Evolutionary conservation across 1,140 invertebrate species (phyloP).

Genomic region (Acromyrmex charruanus): DNA sequence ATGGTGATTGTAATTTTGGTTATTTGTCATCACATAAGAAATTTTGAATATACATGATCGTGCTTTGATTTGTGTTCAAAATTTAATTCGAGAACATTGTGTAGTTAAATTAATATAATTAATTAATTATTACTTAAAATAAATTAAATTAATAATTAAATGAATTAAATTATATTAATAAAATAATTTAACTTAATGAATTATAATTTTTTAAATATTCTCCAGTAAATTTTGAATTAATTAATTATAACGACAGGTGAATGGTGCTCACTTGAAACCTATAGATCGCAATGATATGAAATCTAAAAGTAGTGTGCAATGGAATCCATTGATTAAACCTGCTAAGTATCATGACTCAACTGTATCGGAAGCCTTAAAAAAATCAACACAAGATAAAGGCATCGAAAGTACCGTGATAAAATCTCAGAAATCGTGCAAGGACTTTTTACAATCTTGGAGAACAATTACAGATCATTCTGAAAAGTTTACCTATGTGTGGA

Average conservation of each 20-base stretch:
- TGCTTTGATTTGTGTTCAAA: neutral
- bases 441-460: conserved; percentile 65
- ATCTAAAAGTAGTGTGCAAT: conserved; percentile 66
- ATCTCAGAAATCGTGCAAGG: conserved; percentile 25
- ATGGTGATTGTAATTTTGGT: conserved; percentile 77
- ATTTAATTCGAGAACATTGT: neutral
- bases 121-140: neutral
- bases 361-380: neutral
- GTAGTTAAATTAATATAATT: conserved; percentile 1
- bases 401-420: neutral
- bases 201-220: neutral
- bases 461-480: conserved; percentile 31
- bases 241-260: conserved; percentile 77
- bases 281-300: conserved; percentile 73
- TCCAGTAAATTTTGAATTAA: neutral
- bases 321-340: conserved; percentile 70
- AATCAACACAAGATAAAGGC: neutral
- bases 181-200: neutral
- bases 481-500: conserved; percentile 63
- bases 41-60: neutral
- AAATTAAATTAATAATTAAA: neutral
- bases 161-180: neutral
- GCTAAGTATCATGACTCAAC: neutral
- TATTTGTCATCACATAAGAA: conserved; percentile 1
- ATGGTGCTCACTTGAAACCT: conserved; percentile 83